Base-by-base conservation (phyloP, 2,888 invertebrate genomes). In the Linnaemya tessellans region DNA sequence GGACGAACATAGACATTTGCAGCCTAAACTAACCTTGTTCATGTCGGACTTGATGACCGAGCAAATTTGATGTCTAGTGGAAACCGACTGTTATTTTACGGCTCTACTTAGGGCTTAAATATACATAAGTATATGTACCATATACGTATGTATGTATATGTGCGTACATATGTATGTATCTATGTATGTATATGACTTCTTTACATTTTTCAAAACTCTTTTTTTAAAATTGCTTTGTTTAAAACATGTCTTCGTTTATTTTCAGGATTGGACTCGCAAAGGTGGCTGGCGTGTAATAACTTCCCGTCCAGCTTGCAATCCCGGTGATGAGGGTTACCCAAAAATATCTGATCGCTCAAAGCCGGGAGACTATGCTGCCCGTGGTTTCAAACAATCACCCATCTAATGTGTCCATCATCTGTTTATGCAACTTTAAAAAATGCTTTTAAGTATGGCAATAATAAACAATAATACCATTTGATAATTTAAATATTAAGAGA, bases 221-320 rank as follows among this genome's bases (percentile, higher is more conserved):
- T 3, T 30, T 3, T 5, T 30, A n/a, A 35, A 58, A 30, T 8
- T 30, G 25, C 25, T 5, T 25, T 1, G 25, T 25, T 43, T 25
- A 7, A n/a, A n/a, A n/a, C n/a, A n/a, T n/a, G n/a, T n/a, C n/a
- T 41, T 56, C 11, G 15, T 43, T 46, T 68, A 64, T 46, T 88
- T 30, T 1, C 75, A 96, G 96, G 95, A 96, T 91, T 97, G 97
- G 97, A 95, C 95, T 0, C 94, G 94, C 86, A 95, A 95, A 90
- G 94, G 95, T 79, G 97, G 97, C 62, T 96, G 96, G 95, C 94
- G 94, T 92, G 93, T 96, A 0, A 89, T 94, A 49, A 88, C 87
- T 13, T 94, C 94, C 0, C 94, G 96, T 85, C 90, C 90, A 8
- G 93, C 94, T 80, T 93, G 95, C 20, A 91, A 94, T 79, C 96